Conservation (phyloP, 2,888 invertebrate species). For the Ichneumon xanthorius region DNA sequence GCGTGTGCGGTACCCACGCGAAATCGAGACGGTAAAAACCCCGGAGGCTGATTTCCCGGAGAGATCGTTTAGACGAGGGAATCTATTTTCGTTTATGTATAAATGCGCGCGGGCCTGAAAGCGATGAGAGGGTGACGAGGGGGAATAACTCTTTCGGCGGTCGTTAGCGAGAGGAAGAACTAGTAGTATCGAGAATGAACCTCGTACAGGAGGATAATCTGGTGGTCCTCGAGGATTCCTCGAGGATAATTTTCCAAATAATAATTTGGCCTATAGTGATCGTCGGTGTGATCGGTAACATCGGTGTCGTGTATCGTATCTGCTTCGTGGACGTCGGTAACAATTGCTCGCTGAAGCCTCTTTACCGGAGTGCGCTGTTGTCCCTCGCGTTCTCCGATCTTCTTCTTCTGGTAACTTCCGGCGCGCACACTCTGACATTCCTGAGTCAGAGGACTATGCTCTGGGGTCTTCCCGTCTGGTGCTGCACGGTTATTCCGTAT, state of each 20-base stretch:
- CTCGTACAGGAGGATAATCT: conserved; percentile 48
- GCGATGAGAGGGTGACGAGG: conserved; percentile 13
- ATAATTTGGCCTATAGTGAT: conserved; percentile 75
- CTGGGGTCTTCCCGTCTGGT: conserved; percentile 73
- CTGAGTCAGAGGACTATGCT: conserved; percentile 65
- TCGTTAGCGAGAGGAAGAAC: not conserved
- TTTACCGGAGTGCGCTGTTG: conserved; percentile 72
- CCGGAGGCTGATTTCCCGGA: not conserved
- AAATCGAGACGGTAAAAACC: conserved; percentile 14
- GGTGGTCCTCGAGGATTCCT: conserved; percentile 57
- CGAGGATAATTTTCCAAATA: conserved; percentile 70
- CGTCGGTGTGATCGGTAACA: conserved; percentile 72
- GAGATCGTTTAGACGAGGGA: conserved; percentile 42
- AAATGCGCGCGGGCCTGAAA: conserved; percentile 2
- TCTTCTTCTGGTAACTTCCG: conserved; percentile 70
- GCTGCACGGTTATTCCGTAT: conserved; percentile 86
- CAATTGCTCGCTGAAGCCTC: conserved; percentile 70
- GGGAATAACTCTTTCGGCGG: not conserved
- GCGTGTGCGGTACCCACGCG: not conserved
- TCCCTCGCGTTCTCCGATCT: conserved; percentile 74
- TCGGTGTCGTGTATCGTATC: conserved; percentile 71
- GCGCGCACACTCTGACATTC: conserved; percentile 68
- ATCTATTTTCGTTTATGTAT: conserved; percentile 54
- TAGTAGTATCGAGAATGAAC: conserved; percentile 12
- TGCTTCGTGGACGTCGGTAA: conserved; percentile 57